Conservation (phyloP, 2,888 invertebrate species). For the Mactromeris polynyma region DNA sequence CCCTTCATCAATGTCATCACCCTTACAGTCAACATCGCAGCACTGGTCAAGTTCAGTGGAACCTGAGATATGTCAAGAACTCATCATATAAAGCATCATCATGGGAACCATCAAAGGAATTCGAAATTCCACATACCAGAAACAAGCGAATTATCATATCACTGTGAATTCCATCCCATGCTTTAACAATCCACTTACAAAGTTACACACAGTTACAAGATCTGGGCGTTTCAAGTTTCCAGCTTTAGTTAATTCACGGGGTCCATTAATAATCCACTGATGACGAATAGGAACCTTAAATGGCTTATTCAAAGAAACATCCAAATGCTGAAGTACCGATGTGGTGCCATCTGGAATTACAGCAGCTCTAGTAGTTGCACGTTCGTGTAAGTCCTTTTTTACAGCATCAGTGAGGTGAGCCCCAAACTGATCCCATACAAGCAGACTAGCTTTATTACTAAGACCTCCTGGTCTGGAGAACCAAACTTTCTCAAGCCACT, state of each 20-base stretch:
- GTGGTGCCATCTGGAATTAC: constrained; percentile 58
- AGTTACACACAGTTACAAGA: constrained; percentile 33
- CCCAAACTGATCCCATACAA: constrained; percentile 48
- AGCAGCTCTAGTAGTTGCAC: constrained; percentile 20
- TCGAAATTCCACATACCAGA: constrained; percentile 46
- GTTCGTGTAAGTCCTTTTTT: constrained; percentile 16
- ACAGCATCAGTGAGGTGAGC: constrained; percentile 27
- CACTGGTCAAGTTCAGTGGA: too few species aligned
- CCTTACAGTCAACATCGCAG: too few species aligned
- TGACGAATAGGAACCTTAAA: constrained; percentile 35
- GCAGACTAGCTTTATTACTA: too few species aligned
- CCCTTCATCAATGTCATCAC: too few species aligned
- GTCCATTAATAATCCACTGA: constrained; percentile 39
- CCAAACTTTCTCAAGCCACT: too few species aligned
- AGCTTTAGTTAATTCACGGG: constrained; percentile 16
- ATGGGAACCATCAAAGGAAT: constrained; percentile 32
- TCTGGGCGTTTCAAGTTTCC: constrained; percentile 50
- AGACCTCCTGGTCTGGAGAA: constrained; percentile 46
- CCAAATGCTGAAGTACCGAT: constrained; percentile 54
- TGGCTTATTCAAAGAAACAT: constrained; percentile 58
- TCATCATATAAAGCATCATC: too few species aligned
- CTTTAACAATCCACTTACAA: too few species aligned
- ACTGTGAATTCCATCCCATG: constrained; percentile 14
- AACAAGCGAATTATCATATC: constrained; percentile 41
- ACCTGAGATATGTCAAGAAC: too few species aligned